These are phyloP conservation scores for Porites divaricata DNA, from an alignment of 92 coral and sea anemone genomes.

Conservation along the genomic window DNA sequence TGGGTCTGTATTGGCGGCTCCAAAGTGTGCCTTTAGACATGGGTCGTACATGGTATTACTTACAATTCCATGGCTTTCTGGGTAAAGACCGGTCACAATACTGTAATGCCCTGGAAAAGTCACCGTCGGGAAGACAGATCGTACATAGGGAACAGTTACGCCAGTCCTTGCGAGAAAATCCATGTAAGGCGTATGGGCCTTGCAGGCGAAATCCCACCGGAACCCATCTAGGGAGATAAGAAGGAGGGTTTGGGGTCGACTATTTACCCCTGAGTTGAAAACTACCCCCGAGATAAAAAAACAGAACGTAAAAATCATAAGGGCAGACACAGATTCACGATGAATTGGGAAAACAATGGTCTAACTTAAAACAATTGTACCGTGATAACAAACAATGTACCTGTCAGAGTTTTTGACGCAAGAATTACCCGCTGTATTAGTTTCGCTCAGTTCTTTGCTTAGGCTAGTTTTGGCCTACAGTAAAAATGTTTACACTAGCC, in stretches of 20 bases:
- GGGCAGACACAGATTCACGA: neutral
- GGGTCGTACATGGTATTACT: slow-evolving; percentile 92
- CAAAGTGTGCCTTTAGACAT: slow-evolving; percentile 54
- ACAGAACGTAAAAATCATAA: neutral
- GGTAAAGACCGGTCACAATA: slow-evolving; percentile 89
- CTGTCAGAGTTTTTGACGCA: slow-evolving; percentile 12
- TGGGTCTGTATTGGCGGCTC: slow-evolving; percentile 71
- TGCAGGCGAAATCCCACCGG: slow-evolving; percentile 87
- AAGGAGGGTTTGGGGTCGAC: slow-evolving; percentile 63
- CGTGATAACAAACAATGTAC: neutral
- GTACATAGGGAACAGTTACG: slow-evolving; percentile 73
- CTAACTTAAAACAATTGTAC: neutral
- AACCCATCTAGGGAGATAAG: slow-evolving; percentile 90
- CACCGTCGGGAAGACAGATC: slow-evolving; percentile 80
- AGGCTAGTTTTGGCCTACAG: neutral
- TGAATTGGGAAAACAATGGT: neutral
- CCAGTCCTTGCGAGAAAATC: slow-evolving; percentile 80
- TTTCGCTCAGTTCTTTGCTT: neutral
- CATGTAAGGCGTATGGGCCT: slow-evolving; percentile 77
- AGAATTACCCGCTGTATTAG: slow-evolving; percentile 25
- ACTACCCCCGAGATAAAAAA: neutral
- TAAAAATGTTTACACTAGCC: neutral
- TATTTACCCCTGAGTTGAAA: neutral
- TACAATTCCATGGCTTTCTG: slow-evolving; percentile 91
- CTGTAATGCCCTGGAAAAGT: slow-evolving; percentile 87